Evolutionary conservation across 2,888 invertebrate species (phyloP).

Genomic region (Coenonympha glycerion): DNA sequence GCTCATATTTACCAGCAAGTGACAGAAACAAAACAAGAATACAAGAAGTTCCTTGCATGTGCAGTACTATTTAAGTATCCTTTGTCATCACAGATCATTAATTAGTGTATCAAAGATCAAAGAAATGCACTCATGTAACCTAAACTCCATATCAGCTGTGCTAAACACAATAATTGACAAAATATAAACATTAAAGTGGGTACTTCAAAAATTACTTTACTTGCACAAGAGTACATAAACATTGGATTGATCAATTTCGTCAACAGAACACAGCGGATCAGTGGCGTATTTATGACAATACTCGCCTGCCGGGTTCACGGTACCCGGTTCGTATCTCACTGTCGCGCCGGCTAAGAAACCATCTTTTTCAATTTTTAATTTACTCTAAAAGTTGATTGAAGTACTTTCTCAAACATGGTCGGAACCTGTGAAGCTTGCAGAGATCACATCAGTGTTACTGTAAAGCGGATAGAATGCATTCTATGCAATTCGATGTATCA

Average conservation of each 20-base stretch:
- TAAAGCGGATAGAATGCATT: constrained; percentile 4
- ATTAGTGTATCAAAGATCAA: no score
- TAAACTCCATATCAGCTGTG: no score
- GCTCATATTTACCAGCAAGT: no score
- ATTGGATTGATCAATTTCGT: background rate
- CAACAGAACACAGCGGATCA: background rate
- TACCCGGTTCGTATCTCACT: background rate
- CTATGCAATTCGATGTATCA: constrained; percentile 1
- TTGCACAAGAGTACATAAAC: background rate
- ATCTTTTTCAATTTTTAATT: background rate
- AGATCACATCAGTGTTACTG: no score
- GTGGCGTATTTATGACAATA: background rate
- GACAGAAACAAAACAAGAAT: no score
- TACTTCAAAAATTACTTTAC: no score
- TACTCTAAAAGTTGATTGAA: background rate
- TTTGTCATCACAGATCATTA: no score
- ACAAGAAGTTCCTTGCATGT: no score
- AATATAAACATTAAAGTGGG: no score
- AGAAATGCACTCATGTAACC: no score
- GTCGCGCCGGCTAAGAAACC: background rate
- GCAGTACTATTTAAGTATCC: no score
- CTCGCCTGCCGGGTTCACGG: background rate
- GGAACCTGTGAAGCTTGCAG: constrained; percentile 9
- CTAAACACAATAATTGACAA: no score
- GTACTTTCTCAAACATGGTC: background rate